Base-by-base conservation (phyloP, 2,888 invertebrate genomes). In the Candidula unifasciata region DNA sequence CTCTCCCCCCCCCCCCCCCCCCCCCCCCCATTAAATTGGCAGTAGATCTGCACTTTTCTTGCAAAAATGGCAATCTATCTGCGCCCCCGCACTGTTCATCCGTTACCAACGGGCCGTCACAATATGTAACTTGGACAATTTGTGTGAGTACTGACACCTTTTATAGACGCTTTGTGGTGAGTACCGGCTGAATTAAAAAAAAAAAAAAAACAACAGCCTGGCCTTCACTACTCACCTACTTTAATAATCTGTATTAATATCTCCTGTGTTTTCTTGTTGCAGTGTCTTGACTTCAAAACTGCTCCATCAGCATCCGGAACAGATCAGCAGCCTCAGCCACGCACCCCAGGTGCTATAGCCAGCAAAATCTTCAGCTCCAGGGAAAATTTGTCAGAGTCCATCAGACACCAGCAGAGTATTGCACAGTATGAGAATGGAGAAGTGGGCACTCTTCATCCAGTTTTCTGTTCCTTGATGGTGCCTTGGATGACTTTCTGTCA, bases 401-500 rank as follows among this genome's bases (percentile, higher is more conserved):
- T 35, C 10, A 5, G 37, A 24, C 64, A 86, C 35, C 81, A 85
- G 73, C 86, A 86, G 44, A 84, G 82, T 13, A 76, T 87, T 18
- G 57, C 80, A 16, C 87, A 89, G 84, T 94, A 93, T 86, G 95
- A 95, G 89, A 90, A 91, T 64, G 95, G 95, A 0, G 95, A 95
- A 80, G 93, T 94, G 44, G 95, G 95, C 8, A 93, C 93, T 73
- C 92, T 96, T 64, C 95, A 95, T 80, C 93, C 94, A 60, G 93
- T 95, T 57, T 96, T 95, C 90, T 94, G 95, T 57, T 94, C 93
- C 24, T 94, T 94, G 10, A 91, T 96, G 87, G 94, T 95, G 24
- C 93, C 94, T 37, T 96, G 96, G 96, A 94, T 96, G 85, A 94
- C 95, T 84, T 95, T 95, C 92, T 96, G 95, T 52, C 83, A 88